phyloP scores from a whole-genome alignment of 2,888 invertebrate genomes.

The Lordiphosa fenestrarum region DNA sequence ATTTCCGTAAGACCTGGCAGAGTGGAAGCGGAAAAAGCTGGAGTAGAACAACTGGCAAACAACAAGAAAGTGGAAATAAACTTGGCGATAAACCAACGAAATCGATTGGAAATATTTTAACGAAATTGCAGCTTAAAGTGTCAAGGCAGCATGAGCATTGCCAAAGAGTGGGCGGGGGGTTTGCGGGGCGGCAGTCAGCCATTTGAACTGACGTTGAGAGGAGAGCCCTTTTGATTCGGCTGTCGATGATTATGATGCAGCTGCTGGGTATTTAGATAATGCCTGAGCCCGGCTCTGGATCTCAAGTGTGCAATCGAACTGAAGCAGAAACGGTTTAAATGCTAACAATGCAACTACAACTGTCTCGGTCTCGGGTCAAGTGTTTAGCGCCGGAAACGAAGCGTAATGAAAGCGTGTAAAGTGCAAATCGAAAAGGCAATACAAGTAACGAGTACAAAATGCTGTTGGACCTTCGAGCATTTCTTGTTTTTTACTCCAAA shows the following conservation, averaged over 20 bases:
- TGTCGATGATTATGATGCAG: conserved; percentile 57
- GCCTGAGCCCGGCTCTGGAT: conserved; percentile 33
- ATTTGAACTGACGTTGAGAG: conserved; percentile 35
- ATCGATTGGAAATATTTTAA: conserved; percentile 74
- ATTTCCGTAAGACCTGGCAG: conserved; percentile 68
- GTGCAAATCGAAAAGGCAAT: conserved; percentile 72
- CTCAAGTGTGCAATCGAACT: conserved; percentile 59
- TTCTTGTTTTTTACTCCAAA: conserved; percentile 36
- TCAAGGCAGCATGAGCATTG: conserved; percentile 55
- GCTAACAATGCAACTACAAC: conserved; percentile 55
- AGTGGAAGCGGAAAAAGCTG: conserved; percentile 49
- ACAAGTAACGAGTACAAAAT: conserved; percentile 54
- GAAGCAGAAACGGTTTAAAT: conserved; percentile 48
- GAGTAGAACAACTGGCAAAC: conserved; percentile 45
- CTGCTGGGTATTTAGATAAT: conserved; percentile 55
- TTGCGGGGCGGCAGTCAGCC: conserved; percentile 23
- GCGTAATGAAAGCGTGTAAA: conserved; percentile 73
- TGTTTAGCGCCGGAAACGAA: conserved; percentile 65
- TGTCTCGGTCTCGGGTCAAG: conserved; percentile 36
- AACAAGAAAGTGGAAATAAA: conserved; percentile 61
- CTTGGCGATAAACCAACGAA: conserved; percentile 74
- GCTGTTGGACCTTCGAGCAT: conserved; percentile 5
- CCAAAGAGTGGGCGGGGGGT: background rate
- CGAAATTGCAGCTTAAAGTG: conserved; percentile 75
- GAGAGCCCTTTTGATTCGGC: conserved; percentile 44